Evolutionary conservation across 2,888 invertebrate species (phyloP).

Genomic region (Drosophila pullipes): DNA sequence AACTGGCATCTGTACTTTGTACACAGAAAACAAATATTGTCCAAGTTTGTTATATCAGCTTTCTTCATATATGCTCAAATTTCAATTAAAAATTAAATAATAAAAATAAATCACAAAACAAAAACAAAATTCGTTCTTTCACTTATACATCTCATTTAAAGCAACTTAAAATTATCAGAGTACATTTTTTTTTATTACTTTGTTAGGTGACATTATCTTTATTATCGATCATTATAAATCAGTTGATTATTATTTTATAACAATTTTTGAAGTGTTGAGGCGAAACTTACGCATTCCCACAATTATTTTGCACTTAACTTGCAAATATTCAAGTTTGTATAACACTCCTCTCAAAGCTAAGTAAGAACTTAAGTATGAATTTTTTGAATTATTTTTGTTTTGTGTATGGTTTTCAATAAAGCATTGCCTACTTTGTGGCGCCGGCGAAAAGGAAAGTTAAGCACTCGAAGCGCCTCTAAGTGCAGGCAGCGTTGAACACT

Average conservation of each 20-base stretch:
- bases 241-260: not conserved
- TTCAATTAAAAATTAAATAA: no score
- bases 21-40: not conserved
- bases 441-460: slow-evolving; percentile 73
- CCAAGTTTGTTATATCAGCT: not conserved
- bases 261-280: not conserved
- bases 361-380: not conserved
- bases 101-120: not conserved
- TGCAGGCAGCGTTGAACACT: slow-evolving; percentile 24
- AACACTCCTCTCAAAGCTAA: not conserved
- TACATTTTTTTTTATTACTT: not conserved
- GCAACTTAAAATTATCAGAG: not conserved
- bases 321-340: not conserved
- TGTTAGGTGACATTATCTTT: not conserved
- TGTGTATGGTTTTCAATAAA: slow-evolving; percentile 39
- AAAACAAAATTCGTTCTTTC: no score
- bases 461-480: slow-evolving; percentile 62
- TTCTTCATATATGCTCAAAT: no score
- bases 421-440: slow-evolving; percentile 75
- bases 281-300: not conserved
- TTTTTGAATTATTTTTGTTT: not conserved
- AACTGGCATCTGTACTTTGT: slow-evolving; percentile 24
- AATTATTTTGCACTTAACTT: not conserved
- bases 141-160: no score
- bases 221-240: not conserved